A percentile compares a stretch with the other conserved stretches of the same genome.
phyloP scores from a whole-genome alignment of 2,113 vertebrate genomes.

The Glaucidium brasilianum region DNA sequence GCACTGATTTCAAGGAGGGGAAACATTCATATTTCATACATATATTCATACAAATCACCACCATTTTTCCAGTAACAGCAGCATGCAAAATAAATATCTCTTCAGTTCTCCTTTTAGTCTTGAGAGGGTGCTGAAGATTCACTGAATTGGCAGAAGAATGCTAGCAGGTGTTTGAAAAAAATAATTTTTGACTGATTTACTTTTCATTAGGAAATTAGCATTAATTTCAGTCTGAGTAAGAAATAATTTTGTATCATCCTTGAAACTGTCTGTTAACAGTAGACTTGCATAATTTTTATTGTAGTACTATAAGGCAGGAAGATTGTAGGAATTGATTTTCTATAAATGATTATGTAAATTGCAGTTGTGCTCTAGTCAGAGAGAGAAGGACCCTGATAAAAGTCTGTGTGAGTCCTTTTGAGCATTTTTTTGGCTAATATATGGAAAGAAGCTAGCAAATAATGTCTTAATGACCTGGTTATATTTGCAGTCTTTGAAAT shows the following conservation, averaged over 20 bases:
- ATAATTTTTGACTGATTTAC: background rate
- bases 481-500: background rate
- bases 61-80: background rate
- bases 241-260: background rate
- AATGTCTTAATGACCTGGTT: background rate
- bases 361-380: background rate
- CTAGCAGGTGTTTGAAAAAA: background rate
- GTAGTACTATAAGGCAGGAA: background rate
- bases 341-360: background rate
- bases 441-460: background rate
- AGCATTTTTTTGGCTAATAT: background rate
- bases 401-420: background rate
- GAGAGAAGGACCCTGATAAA: background rate
- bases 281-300: background rate
- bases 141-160: background rate
- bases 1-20: background rate
- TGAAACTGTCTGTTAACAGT: background rate
- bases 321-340: background rate
- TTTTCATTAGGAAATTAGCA: background rate
- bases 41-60: background rate
- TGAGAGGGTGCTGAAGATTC: slow-evolving; percentile 44
- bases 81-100: background rate
- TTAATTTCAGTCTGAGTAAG: background rate
- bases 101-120: slow-evolving; percentile 33
- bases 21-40: background rate